These are phyloP conservation scores for Nephila pilipes DNA, from an alignment of 1,140 invertebrate species.

Conservation along the genomic window DNA sequence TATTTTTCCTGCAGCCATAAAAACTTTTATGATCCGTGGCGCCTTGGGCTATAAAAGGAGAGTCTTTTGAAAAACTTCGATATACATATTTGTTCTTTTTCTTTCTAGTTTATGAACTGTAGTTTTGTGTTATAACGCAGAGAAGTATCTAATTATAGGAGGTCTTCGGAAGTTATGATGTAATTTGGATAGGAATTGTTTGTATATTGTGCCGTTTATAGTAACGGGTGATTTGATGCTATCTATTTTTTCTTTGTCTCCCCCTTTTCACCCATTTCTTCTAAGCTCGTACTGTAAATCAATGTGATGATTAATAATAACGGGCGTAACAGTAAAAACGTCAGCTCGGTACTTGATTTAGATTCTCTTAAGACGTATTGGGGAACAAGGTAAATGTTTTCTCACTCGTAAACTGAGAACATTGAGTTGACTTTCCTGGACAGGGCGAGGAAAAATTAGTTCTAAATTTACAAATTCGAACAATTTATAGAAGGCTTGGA, in stretches of 20 bases:
- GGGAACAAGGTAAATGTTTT: background rate
- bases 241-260: background rate
- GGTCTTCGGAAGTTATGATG: slow-evolving; percentile 64
- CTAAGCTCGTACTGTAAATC: background rate
- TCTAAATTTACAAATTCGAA: slow-evolving; percentile 1
- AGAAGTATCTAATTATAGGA: slow-evolving; percentile 69
- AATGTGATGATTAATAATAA: slow-evolving; percentile 54
- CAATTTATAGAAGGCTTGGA: background rate
- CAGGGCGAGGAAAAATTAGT: background rate
- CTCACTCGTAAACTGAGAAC: background rate
- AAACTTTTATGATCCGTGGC: slow-evolving; percentile 63
- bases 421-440: background rate
- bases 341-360: slow-evolving; percentile 7
- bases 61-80: slow-evolving; percentile 58
- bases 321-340: background rate
- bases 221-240: slow-evolving; percentile 9
- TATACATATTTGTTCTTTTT: slow-evolving; percentile 4
- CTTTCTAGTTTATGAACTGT: slow-evolving; percentile 66
- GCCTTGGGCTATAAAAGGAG: slow-evolving; percentile 61
- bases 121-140: slow-evolving; percentile 67
- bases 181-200: slow-evolving; percentile 73
- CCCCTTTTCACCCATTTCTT: background rate
- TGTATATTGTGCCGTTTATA: slow-evolving; percentile 58
- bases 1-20: slow-evolving; percentile 58
- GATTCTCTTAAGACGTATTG: background rate